Evolutionary conservation across 2,113 vertebrate species (phyloP), one percentile per base, ranked within the genome.

Genomic region (Thermophis baileyi): DNA sequence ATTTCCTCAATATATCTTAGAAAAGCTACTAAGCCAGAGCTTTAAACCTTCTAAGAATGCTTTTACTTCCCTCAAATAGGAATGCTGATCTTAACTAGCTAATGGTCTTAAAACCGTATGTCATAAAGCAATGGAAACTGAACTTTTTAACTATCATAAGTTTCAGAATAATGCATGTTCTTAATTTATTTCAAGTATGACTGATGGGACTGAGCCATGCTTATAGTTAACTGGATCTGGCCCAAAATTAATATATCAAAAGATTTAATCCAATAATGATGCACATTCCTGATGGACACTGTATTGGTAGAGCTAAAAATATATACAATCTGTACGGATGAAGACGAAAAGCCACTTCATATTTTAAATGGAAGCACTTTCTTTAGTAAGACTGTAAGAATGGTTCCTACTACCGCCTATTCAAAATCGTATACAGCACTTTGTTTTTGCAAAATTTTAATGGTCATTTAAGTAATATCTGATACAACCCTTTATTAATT

Each of bases 61-160:
- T 81, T 81, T 93, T 95, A 89, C 54, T 93, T 96, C 85, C 92
- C n/a, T 55, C 93, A 93, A 0, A 87, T 0, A 1, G 40, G 91
- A 35, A 87, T 54, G n/a, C 8, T 87, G 27, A 16, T 54, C 46
- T 88, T 63, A n/a, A 44, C 63, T 40, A 88, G n/a, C 30, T 25
- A 87, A 81, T 69, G 74, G 24, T 51, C 63, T 40, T 51, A 90
- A 53, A 90, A 81, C 18, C 9, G 51, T 51, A 10, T 49, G 6
- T 92, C 27, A 8, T 85, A 50, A 55, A 81, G 2, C 6, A 81
- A 10, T 4, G 24, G 11, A 54, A 89, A 89, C 69, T 6, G 51
- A 54, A 30, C 49, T 24, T 24, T 74, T 53, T 57, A 92, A 44
- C 11, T 47, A 30, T 30, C 27, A 25, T 25, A 35, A 46, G 11